Evolutionary conservation across 2,888 invertebrate genomes (phyloP).

Genomic region (Petrolisthes cinctipes): DNA sequence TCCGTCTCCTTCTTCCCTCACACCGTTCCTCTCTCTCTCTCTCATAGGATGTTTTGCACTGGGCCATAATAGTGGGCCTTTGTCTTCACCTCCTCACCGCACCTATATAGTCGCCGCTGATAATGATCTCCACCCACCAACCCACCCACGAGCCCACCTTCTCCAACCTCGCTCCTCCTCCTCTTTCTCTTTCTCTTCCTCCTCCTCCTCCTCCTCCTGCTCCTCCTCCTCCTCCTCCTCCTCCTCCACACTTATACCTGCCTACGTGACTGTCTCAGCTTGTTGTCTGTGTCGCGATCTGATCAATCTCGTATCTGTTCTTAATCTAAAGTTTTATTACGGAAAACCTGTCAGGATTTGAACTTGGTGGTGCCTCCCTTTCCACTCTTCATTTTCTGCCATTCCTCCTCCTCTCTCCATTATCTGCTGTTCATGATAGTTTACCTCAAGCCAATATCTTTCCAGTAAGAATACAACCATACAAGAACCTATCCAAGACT

Average conservation of each 20-base stretch:
- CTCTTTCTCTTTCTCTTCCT: constrained; percentile 1
- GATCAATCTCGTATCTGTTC: too few relatives aligned
- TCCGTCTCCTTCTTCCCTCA: background rate
- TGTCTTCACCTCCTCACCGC: constrained; percentile 27
- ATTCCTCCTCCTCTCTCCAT: too few relatives aligned
- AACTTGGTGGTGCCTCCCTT: too few relatives aligned
- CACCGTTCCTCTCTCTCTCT: background rate
- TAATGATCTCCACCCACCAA: background rate
- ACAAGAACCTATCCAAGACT: too few relatives aligned
- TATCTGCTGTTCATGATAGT: too few relatives aligned
- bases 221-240: background rate
- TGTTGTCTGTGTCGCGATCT: too few relatives aligned
- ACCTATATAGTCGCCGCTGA: constrained; percentile 9
- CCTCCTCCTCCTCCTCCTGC: background rate
- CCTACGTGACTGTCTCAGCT: background rate
- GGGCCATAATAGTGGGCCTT: background rate
- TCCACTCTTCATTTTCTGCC: too few relatives aligned
- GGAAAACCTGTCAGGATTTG: too few relatives aligned
- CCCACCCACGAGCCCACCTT: background rate
- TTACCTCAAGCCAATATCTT: too few relatives aligned
- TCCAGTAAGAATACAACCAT: too few relatives aligned
- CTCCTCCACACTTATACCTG: background rate
- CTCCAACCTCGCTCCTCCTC: background rate
- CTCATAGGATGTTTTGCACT: background rate
- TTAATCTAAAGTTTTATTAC: too few relatives aligned